Evolutionary conservation across 2,113 vertebrate genomes (phyloP), one percentile per base, ranked within the genome.

Genomic region (Leptodactylus fuscus): DNA sequence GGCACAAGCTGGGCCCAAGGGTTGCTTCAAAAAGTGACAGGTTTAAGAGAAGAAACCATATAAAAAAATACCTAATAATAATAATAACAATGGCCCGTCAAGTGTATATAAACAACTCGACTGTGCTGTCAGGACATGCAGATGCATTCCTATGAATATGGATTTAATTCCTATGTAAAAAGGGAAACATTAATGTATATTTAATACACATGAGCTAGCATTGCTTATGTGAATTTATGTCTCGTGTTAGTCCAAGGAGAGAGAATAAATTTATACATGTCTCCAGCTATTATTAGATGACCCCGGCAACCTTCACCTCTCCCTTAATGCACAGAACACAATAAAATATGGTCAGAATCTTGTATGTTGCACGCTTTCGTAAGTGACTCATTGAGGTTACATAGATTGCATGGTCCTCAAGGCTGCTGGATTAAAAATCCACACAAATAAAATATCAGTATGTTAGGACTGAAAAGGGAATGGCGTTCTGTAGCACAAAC

Each of bases 1-100:
- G 95, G 94, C 96, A 94, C 93, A 93, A 95, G 93, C 94, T 91
- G 91, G 93, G 95, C 94, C 95, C 95, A 93, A 90, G 81, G 91
- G 96, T 93, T 94, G 92, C 91, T 93, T 91, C 91, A 87, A 80
- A 85, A 74, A 65, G 78, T 55, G 41, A 86, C 48, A 73, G 65
- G 18, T 44, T 67, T 10, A 36, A 48, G 67, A 69, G 46, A 2
- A 27, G 71, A 41, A 90, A 90, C 93, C 22, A 80, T 41, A 80
- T 44, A 60, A 80, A 60, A 34, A 15, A 18, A 51, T 51, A 20
- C 20, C 18, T 60, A 12, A 69, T 38, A 83, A 85, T 74, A 36
- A 22, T 18, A 87, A 85, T 79, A 82, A 69, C 65, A 87, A 88
- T 49, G 69, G 83, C 85, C 85, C 88, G 77, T 81, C 89, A 81